phyloP scores from a whole-genome alignment of 2,113 vertebrate genomes.

The Arvicanthis niloticus region DNA sequence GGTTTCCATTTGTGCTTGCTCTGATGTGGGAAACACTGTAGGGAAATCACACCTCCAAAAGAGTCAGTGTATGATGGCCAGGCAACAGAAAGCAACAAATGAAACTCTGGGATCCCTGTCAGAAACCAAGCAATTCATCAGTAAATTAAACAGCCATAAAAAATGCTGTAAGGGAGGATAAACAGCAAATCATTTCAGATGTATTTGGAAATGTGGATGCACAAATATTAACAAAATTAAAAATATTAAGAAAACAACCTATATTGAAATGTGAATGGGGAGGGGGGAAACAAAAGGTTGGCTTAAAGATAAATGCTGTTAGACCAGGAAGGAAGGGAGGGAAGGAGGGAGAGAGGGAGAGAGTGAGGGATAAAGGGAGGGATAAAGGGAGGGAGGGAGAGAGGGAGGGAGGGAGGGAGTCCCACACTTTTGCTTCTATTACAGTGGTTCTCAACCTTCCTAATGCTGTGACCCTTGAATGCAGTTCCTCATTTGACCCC shows the following conservation, averaged over 20 bases:
- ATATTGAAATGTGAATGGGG: neutral
- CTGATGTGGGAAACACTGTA: constrained; percentile 6
- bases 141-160: constrained; percentile 57
- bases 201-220: constrained; percentile 45
- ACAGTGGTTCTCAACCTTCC: neutral
- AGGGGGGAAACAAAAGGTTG: neutral
- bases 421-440: too few relatives aligned
- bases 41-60: constrained; percentile 20
- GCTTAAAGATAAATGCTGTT: constrained; percentile 27
- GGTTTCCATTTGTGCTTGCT: constrained; percentile 29
- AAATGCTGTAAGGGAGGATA: neutral
- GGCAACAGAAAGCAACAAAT: constrained; percentile 52
- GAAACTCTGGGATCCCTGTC: neutral
- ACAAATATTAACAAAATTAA: neutral
- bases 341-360: neutral
- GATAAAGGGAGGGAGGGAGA: too few relatives aligned
- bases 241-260: neutral
- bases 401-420: neutral
- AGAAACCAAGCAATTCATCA: neutral
- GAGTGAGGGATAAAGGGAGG: too few relatives aligned
- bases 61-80: constrained; percentile 32
- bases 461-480: neutral
- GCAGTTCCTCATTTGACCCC: neutral
- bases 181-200: constrained; percentile 18
- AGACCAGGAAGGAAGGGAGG: neutral